Evolutionary conservation across 2,797 vertebrate species (phyloP), one percentile per base, ranked within the genome.

Genomic region (Darevskia nairensis): DNA sequence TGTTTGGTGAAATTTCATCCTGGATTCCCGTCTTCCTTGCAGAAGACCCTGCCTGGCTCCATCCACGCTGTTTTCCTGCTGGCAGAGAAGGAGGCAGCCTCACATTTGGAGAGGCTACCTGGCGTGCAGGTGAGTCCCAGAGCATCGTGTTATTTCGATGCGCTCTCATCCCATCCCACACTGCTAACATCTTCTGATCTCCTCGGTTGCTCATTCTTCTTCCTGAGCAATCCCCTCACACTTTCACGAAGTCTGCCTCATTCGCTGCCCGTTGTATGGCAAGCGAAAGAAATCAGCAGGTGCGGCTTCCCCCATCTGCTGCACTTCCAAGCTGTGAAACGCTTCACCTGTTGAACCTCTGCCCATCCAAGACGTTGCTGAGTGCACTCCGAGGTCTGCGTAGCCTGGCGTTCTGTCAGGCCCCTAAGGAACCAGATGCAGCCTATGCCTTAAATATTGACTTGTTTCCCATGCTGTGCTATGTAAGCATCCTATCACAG

Each of bases 71-170:
- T 98, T 2, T 90, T 99, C 90, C 94, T 98, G 93, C 92, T 99
- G 93, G 97, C 98, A 0, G 98, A 99, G 76, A 99, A 98, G 96
- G 98, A 98, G 84, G 95, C 95, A 0, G 92, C 91, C 23, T 41
- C 95, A 15, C 97, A 97, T 1, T 96, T 97, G 15, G 98, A 98
- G 91, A 98, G 87, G 71, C 94, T 98, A 59, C 96, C 97, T 0
- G 98, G 97, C 19, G 80, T 98, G 84, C 98, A 98, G 98, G 99
- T 99, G 95, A 95, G 93, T 11, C 6, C 32, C 13, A n/a, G 19
- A 59, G 7, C 32, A 39, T 61, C 1, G 0, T 0, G 0, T n/a
- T 11, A 10, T 27, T 23, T 6, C 1, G 19, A 25, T 32, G 32
- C 1, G 32, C 15, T 5, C 10, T n/a, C 21, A 0, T 64, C n/a